Evolutionary conservation across 2,797 vertebrate species (phyloP).

Genomic region (Argentina silus): DNA sequence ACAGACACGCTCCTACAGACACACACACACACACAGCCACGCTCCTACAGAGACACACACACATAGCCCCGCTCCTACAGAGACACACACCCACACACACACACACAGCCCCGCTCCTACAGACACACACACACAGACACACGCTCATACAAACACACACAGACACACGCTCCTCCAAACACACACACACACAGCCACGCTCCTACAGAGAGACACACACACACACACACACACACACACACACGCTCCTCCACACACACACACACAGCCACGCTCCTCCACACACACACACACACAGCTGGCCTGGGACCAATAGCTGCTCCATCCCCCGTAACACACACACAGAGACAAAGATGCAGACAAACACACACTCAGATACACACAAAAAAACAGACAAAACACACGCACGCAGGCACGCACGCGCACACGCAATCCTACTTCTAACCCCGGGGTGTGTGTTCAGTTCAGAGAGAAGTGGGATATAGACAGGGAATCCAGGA

Average conservation of each 20-base stretch:
- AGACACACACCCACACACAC: not conserved
- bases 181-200: no score
- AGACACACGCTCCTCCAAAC: not conserved
- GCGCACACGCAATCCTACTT: not conserved
- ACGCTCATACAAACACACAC: not conserved
- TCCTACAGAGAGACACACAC: constrained; percentile 1
- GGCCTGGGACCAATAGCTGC: constrained; percentile 1
- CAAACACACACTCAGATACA: not conserved
- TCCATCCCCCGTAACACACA: constrained; percentile 11
- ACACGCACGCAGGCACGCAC: no score
- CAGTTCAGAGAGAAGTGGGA: not conserved
- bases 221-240: not conserved
- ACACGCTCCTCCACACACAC: not conserved
- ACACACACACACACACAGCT: constrained; percentile 3
- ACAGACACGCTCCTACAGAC: no score
- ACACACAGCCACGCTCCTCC: not conserved
- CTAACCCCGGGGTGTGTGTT: not conserved
- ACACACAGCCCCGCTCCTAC: not conserved
- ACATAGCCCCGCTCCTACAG: not conserved
- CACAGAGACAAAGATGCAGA: not conserved
- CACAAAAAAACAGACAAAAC: not conserved
- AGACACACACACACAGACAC: constrained; percentile 11
- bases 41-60: not conserved
- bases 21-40: no score
- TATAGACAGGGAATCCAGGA: constrained; percentile 5